Percentiles rank a stretch among this genome's conserved stretches.
Evolutionary conservation across 2,888 invertebrate genomes (phyloP).

Genomic region (Patella depressa): DNA sequence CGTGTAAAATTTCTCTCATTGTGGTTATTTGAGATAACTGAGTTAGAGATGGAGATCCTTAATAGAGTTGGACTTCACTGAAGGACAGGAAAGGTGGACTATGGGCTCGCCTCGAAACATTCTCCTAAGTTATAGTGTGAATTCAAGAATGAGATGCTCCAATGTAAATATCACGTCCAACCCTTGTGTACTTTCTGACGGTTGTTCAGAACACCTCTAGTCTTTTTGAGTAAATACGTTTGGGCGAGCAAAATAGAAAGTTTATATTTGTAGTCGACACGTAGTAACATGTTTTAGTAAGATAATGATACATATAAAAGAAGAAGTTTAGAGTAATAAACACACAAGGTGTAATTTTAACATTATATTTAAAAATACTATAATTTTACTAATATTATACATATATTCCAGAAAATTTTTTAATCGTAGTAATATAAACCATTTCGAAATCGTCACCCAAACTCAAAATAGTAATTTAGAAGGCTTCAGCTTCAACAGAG

Average conservation of each 20-base stretch:
- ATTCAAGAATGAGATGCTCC: slow-evolving; percentile 1
- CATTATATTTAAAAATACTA: background rate
- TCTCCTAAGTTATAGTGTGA: background rate
- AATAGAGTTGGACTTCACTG: background rate
- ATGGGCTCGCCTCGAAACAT: background rate
- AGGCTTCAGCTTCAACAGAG: background rate
- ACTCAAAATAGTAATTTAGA: background rate
- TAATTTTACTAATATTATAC: background rate
- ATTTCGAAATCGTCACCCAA: background rate
- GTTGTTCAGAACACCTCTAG: background rate
- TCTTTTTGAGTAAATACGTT: background rate
- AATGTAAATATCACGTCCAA: slow-evolving; percentile 9
- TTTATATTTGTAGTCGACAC: background rate
- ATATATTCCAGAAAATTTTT: background rate
- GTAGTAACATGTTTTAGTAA: too few species aligned
- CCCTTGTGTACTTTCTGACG: background rate
- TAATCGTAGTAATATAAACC: background rate
- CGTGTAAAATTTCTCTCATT: slow-evolving; percentile 45
- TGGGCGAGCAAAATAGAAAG: background rate
- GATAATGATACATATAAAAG: too few species aligned
- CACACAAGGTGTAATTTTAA: too few species aligned
- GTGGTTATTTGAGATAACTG: background rate
- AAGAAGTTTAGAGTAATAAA: too few species aligned
- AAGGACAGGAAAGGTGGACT: background rate
- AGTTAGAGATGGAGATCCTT: background rate